These are phyloP conservation scores for Microcebus lehilahytsara DNA, from an alignment of 2,113 vertebrate species.

Conservation along the genomic window DNA sequence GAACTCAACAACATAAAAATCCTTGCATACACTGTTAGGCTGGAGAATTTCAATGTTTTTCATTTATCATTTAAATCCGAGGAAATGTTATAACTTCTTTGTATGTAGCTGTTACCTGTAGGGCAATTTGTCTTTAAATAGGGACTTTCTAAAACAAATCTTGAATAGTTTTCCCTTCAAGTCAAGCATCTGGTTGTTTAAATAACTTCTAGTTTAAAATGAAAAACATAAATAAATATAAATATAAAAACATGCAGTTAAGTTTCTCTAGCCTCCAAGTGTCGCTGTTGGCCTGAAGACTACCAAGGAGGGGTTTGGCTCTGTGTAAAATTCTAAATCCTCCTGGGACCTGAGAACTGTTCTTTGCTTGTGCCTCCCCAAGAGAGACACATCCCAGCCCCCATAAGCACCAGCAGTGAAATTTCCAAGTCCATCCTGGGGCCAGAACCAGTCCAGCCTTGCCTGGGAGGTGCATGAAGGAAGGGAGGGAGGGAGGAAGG, in stretches of 20 bases:
- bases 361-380: not conserved
- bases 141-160: not conserved
- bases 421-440: no score
- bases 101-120: not conserved
- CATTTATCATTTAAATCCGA: not conserved
- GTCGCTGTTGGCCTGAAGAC: not conserved
- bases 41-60: constrained; percentile 67
- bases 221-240: not conserved
- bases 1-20: not conserved
- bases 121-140: not conserved
- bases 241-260: not conserved
- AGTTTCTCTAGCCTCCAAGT: not conserved
- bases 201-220: constrained; percentile 8
- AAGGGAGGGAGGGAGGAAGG: not conserved
- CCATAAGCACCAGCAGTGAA: not conserved
- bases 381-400: not conserved
- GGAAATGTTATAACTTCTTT: not conserved
- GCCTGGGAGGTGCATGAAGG: not conserved
- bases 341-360: not conserved
- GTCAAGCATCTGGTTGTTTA: not conserved
- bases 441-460: not conserved
- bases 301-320: not conserved
- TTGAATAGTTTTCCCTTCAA: not conserved
- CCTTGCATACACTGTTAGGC: constrained; percentile 54
- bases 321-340: not conserved